These are phyloP conservation scores for Molossus alvarezi DNA, from an alignment of 2,797 vertebrate species.

Conservation along the genomic window DNA sequence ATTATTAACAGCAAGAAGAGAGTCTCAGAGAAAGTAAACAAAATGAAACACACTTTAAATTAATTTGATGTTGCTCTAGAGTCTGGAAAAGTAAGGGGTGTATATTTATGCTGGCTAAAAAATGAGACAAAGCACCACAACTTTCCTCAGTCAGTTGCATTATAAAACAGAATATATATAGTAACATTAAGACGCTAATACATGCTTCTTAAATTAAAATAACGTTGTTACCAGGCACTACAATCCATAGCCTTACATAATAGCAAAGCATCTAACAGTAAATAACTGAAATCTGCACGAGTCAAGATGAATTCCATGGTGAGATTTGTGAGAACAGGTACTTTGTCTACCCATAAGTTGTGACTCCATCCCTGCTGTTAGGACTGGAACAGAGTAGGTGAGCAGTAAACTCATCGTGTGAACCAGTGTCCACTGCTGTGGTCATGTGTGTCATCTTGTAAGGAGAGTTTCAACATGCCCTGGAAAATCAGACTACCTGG, in stretches of 20 bases:
- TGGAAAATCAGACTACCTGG: not conserved
- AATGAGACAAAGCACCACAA: slow-evolving; percentile 74
- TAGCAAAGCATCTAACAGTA: slow-evolving; percentile 54
- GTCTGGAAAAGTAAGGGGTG: slow-evolving; percentile 68
- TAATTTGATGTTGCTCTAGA: slow-evolving; percentile 82
- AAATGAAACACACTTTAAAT: slow-evolving; percentile 79
- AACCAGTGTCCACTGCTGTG: not conserved
- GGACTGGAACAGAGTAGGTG: not conserved
- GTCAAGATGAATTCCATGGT: not conserved
- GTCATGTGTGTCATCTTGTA: not conserved
- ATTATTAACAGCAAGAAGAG: slow-evolving; percentile 74
- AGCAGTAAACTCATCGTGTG: not conserved
- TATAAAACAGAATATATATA: slow-evolving; percentile 77
- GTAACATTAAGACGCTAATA: slow-evolving; percentile 68
- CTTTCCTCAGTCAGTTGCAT: slow-evolving; percentile 66
- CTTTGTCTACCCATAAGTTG: not conserved
- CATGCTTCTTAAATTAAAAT: slow-evolving; percentile 74
- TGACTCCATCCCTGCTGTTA: not conserved
- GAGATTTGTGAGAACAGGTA: not conserved
- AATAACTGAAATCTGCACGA: slow-evolving; percentile 49
- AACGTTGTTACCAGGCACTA: slow-evolving; percentile 10
- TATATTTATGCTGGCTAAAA: slow-evolving; percentile 80
- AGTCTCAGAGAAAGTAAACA: slow-evolving; percentile 73
- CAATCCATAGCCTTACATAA: not conserved
- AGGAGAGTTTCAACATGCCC: not conserved